Percentiles rank a stretch among this genome's conserved stretches.
These are phyloP conservation scores for Brachynemurus nebulosus DNA, from an alignment of 2,888 invertebrate species.

Conservation along the genomic window DNA sequence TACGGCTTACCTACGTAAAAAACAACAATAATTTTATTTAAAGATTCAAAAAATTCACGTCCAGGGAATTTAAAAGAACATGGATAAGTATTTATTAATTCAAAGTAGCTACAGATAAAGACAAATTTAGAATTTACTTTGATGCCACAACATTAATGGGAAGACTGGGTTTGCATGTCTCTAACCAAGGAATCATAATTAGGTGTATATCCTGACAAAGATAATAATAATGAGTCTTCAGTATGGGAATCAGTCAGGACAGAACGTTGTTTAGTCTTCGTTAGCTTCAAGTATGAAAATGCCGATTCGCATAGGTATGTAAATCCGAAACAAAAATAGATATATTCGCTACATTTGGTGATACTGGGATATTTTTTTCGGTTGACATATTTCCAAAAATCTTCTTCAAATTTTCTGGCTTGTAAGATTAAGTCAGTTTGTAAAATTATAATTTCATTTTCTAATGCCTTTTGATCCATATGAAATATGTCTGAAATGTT, in stretches of 20 bases:
- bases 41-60: no score
- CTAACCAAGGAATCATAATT: slow-evolving; percentile 11
- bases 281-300: slow-evolving; percentile 16
- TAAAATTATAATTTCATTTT: slow-evolving; percentile 17
- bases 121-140: neutral
- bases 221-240: slow-evolving; percentile 11
- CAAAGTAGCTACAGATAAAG: slow-evolving; percentile 2
- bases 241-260: slow-evolving; percentile 15
- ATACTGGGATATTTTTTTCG: slow-evolving; percentile 15
- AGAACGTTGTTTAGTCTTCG: slow-evolving; percentile 15
- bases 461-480: slow-evolving; percentile 12
- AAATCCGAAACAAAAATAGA: slow-evolving; percentile 12
- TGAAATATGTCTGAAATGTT: no score
- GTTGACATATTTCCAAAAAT: slow-evolving; percentile 16
- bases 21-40: no score
- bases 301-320: slow-evolving; percentile 15
- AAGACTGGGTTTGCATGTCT: slow-evolving; percentile 6
- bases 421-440: slow-evolving; percentile 16
- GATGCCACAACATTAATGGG: slow-evolving; percentile 4
- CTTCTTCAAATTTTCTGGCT: slow-evolving; percentile 14
- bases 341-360: slow-evolving; percentile 14
- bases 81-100: slow-evolving; percentile 4
- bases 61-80: slow-evolving; percentile 5
- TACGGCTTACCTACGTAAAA: no score
- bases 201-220: slow-evolving; percentile 11